A percentile compares a stretch with the other conserved stretches of the same genome.
Evolutionary conservation across 2,113 vertebrate species (phyloP).

Genomic region (Nothobranchius kuhntae): DNA sequence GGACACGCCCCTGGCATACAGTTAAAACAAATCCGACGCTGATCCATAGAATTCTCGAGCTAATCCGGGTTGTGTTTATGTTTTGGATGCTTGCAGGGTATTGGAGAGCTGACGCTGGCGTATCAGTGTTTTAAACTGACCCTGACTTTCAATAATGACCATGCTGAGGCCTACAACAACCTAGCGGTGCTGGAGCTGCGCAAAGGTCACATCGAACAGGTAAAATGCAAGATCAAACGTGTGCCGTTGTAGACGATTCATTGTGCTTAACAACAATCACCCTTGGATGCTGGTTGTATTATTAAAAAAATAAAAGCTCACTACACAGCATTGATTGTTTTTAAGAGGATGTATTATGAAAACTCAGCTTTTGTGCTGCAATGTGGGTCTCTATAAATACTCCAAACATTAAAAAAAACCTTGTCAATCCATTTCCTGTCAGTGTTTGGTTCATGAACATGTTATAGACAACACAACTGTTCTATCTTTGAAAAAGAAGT

Average conservation of each 20-base stretch:
- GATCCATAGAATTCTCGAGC: neutral
- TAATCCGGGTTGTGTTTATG: neutral
- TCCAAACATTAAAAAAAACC: no score
- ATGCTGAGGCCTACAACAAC: conserved; percentile 96
- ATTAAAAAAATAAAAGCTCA: neutral
- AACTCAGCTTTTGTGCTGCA: no score
- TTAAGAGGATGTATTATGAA: no score
- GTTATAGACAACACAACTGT: no score
- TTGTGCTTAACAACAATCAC: neutral
- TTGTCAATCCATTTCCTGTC: no score
- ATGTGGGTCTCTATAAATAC: no score
- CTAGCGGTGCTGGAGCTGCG: conserved; percentile 92
- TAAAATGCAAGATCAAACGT: conserved; percentile 45
- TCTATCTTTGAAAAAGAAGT: no score
- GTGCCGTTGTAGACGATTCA: neutral
- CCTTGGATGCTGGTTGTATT: neutral
- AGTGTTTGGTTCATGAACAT: no score
- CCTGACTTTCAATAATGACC: conserved; percentile 88
- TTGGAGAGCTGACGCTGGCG: conserved; percentile 88
- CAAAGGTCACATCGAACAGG: conserved; percentile 91
- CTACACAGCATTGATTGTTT: neutral
- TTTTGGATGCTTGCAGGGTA: conserved; percentile 80
- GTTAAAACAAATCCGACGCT: neutral
- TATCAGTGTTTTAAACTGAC: conserved; percentile 93
- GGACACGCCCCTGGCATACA: neutral